Evolutionary conservation across 2,113 vertebrate genomes (phyloP), one percentile per base, ranked within the genome.

Genomic region (Anhinga rufa): DNA sequence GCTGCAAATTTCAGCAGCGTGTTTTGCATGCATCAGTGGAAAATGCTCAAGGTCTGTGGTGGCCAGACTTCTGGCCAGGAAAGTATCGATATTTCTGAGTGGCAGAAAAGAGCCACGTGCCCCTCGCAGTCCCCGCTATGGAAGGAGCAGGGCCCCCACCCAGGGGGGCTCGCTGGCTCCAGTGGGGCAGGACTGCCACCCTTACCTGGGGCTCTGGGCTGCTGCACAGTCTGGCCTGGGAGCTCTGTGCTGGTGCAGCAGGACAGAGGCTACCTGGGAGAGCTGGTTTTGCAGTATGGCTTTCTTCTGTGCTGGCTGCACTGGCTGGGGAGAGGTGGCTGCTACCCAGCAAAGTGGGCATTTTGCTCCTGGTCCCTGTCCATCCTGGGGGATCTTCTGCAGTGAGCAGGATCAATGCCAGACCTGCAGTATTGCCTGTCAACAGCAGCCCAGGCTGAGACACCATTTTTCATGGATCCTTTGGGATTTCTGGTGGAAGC

Each of bases 151-250:
- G 51, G 32, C 10, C 11, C 22, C 18, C 1, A 0, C 14, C 5
- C 5, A n/a, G 19, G 2, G 5, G 9, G 4, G 17, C 19, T 8
- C 2, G 1, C 55, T 55, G 49, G 14, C 48, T 61, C 32, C 32
- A 5, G 36, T 3, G 3, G 24, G 13, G n/a, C 40, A 4, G 25
- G 9, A 40, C 40, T 75, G 57, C 10, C n/a, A 2, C 9, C 18
- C 54, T 52, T 51, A 18, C 25, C 26, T 8, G 65, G 49, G 18
- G 24, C 44, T 78, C 55, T 25, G 71, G 62, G 42, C 20, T 54
- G 44, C 54, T 21, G 26, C 29, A 4, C 14, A 4, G 21, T 8
- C 74, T 55, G 57, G 32, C n/a, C 14, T 6, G 46, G 34, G 22
- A 46, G 49, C 13, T 46, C 25, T 14, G 24, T 12, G 54, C 62